Conservation (phyloP, 2,888 invertebrate species). For the Melieria omissa region DNA sequence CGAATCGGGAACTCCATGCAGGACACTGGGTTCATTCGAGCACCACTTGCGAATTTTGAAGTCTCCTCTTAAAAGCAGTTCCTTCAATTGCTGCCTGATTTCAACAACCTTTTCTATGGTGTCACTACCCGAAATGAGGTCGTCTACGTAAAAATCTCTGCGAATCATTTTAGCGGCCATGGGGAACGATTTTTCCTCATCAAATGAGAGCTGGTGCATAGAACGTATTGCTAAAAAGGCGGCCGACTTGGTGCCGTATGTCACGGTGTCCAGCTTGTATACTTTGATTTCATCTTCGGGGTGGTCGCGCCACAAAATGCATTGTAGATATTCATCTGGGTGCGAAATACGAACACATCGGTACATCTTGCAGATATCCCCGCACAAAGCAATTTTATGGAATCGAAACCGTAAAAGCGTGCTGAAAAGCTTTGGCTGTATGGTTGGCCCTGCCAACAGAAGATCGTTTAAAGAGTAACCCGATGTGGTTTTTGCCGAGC, state of each 20-base stretch:
- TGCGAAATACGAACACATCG: constrained; percentile 36
- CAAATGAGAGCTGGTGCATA: background rate
- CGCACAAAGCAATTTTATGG: constrained; percentile 17
- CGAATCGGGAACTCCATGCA: background rate
- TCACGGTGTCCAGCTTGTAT: constrained; percentile 34
- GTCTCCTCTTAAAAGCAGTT: background rate
- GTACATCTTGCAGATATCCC: constrained; percentile 45
- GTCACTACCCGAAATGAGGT: background rate
- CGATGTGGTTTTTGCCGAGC: constrained; percentile 36
- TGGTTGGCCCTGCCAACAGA: constrained; percentile 33
- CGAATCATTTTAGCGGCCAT: constrained; percentile 7
- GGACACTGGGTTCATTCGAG: constrained; percentile 8
- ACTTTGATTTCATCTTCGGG: constrained; percentile 22
- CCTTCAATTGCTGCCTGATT: background rate
- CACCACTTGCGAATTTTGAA: constrained; percentile 13
- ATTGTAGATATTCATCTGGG: constrained; percentile 37
- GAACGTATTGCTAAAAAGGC: background rate
- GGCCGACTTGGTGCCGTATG: constrained; percentile 1
- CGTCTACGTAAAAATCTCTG: background rate
- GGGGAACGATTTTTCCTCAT: too few species aligned
- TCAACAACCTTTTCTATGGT: background rate
- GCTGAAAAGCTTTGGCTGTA: constrained; percentile 32
- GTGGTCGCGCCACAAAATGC: constrained; percentile 38
- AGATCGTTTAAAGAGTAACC: constrained; percentile 33
- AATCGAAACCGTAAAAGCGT: constrained; percentile 20